phyloP scores from a whole-genome alignment of 2,797 vertebrate genomes.

The Acomys russatus region DNA sequence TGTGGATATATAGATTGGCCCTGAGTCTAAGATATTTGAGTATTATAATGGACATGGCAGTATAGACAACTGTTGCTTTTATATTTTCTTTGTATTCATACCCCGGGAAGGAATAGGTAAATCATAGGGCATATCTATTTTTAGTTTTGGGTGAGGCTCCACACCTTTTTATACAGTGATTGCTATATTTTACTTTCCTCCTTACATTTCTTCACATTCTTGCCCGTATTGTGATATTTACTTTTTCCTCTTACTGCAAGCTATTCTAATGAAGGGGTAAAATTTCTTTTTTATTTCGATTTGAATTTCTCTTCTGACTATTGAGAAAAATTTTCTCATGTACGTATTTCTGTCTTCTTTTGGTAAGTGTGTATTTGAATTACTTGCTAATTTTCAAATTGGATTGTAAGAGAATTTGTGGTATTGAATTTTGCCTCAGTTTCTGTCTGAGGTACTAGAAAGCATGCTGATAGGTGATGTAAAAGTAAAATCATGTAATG shows the following conservation, averaged over 20 bases:
- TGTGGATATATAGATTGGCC: neutral
- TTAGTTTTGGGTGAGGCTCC: neutral
- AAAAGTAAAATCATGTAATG: neutral
- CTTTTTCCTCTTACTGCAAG: neutral
- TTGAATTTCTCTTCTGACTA: neutral
- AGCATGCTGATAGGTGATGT: neutral
- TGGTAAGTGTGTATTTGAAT: neutral
- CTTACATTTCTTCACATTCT: neutral
- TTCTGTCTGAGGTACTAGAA: neutral
- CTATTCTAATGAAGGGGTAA: neutral
- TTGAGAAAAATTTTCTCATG: too few species aligned
- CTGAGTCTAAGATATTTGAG: neutral
- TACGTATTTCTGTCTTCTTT: neutral
- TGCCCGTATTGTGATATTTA: neutral
- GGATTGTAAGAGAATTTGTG: neutral
- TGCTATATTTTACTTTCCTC: neutral
- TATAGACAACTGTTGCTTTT: neutral
- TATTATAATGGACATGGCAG: neutral
- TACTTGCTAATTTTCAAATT: neutral
- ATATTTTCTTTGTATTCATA: neutral
- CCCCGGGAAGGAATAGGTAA: accelerated
- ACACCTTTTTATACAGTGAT: neutral
- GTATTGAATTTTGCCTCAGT: neutral
- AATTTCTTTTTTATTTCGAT: neutral
- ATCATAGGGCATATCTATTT: too few species aligned